Evolutionary conservation across 2,797 vertebrate species (phyloP), one percentile per base, ranked within the genome.

Genomic region (Rhynchotus rufescens): DNA sequence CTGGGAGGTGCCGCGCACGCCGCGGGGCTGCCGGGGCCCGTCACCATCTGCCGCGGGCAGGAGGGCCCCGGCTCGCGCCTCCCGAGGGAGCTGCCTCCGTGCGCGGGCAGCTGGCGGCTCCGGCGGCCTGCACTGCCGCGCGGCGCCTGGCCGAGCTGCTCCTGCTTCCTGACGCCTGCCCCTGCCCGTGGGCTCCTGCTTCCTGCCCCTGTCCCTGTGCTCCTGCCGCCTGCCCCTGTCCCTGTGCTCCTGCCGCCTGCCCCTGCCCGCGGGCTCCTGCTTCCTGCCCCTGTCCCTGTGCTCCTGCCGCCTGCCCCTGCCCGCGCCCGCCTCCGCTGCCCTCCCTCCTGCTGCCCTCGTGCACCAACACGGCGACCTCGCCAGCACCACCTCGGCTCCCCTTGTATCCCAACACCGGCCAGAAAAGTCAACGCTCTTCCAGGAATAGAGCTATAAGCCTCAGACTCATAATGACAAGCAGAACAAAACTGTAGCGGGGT

Each of bases 331-430:
- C 51, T 16, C 51, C 16, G 51, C 42, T 44, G 42, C 42, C 42
- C 16, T 14, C 26, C 10, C 51, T 54, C 17, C 7, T 6, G 8
- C 65, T 77, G 65, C 62, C 44, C 64, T 30, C 16, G 20, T 26
- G 1, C 2, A 62, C n/a, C 40, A 64, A 32, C 42, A 21, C 21
- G 21, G 51, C 51, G 17, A 19, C 2, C 0, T 3, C 23, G 15
- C 34, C 28, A 52, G 64, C 20, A 21, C 77, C 36, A 5, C 26
- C 49, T 73, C 19, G 6, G 26, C 26, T 77, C 36, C 3, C 28
- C 49, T 66, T 26, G 11, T 45, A 72, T 68, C 36, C 66, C 67
- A 61, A n/a, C 0, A 2, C 14, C 34, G 20, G 74, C 14, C 36
- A 78, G 73, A 40, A 25, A 40, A 75, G 20, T n/a, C 54, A 47